Percentiles rank a stretch among this genome's conserved stretches.
These are phyloP conservation scores for Apotomis betuletana DNA, from an alignment of 2,888 invertebrate species.

Conservation along the genomic window DNA sequence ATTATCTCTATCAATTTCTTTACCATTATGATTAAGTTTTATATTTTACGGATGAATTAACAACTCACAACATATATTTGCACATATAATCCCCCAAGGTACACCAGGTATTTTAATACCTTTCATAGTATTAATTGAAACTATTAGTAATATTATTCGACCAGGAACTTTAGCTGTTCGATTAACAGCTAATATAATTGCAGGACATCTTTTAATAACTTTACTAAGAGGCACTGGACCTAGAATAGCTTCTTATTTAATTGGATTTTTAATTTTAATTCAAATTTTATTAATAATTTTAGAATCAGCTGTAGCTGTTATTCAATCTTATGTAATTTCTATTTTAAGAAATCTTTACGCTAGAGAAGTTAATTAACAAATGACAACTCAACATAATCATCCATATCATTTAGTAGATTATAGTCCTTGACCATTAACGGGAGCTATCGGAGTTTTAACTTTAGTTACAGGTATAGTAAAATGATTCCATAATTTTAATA, in stretches of 20 bases:
- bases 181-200: constrained; percentile 89
- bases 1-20: constrained; percentile 82
- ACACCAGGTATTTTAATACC: constrained; percentile 86
- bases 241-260: constrained; percentile 55
- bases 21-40: constrained; percentile 86
- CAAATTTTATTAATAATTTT: constrained; percentile 82
- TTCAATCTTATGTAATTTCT: constrained; percentile 87
- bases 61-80: constrained; percentile 85
- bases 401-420: constrained; percentile 86
- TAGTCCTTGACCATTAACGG: constrained; percentile 86
- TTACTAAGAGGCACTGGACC: constrained; percentile 76
- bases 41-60: constrained; percentile 87
- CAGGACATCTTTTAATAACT: constrained; percentile 87
- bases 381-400: constrained; percentile 83
- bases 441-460: constrained; percentile 84
- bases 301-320: constrained; percentile 84
- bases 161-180: constrained; percentile 88
- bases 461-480: constrained; percentile 83
- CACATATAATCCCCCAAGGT: constrained; percentile 87
- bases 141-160: constrained; percentile 88
- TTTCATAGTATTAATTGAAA: constrained; percentile 90
- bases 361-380: constrained; percentile 80
- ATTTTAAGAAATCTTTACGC: constrained; percentile 86
- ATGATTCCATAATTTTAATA: constrained; percentile 85
- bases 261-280: constrained; percentile 66